Base-by-base conservation (phyloP, 2,797 vertebrate species). In the Lycodopsis pacificus region DNA sequence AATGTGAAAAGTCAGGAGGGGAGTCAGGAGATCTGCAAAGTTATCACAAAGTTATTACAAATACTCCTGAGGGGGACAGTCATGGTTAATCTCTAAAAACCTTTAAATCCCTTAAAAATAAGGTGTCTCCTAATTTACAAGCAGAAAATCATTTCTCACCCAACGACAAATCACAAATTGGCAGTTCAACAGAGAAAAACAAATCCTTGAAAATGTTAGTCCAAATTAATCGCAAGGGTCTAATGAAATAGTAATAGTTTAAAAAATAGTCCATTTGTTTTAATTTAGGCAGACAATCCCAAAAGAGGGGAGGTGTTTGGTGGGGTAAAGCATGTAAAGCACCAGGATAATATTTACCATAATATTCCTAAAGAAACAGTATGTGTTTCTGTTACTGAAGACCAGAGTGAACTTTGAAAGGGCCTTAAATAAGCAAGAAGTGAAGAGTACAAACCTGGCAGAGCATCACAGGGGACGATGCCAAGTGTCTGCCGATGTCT, bases 401-500 rank as follows among this genome's bases (percentile, higher is more conserved):
- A 61, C 20, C 25, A 80, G 51, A 67, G 51, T 67, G 38, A 63
- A 34, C 15, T n/a, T 30, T 17, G 62, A 74, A 71, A 76, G 10
- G 1, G 4, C 4, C 46, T 64, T 10, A 71, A 82, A 71, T 46
- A 40, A 70, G 42, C 53, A 56, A 51, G n/a, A 56, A 54, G 30
- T 56, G 51, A 48, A 44, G 44, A 61, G 69, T 22, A 53, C 51
- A 61, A 57, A 76, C 48, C 44, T 76, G 72, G 72, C 81, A 75
- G 53, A 72, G 34, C 59, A 40, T 20, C 57, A 15, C 12, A 1
- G 25, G n/a, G 2, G 65, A 63, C 27, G 68, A 59, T 64, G 68
- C 74, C 78, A 79, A 70, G 65, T 4, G 30, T 66, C 65, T 76
- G 65, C 49, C n/a, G 54, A 73, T 73, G 54, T 65, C 58, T 74